phyloP scores from a whole-genome alignment of 2,797 vertebrate species.

The Myotis vivesi region DNA sequence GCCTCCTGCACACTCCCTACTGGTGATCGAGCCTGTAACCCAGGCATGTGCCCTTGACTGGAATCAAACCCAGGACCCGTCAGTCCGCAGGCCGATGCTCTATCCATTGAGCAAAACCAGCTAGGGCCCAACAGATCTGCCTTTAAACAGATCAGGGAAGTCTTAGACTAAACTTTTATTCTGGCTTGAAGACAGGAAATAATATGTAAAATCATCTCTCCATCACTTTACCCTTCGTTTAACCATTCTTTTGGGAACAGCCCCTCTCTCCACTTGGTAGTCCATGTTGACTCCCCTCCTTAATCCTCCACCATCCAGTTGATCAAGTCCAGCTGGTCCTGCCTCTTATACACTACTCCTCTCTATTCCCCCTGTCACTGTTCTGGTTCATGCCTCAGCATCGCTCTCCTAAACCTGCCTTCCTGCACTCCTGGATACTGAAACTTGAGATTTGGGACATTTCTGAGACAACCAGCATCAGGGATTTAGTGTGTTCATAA shows the following conservation, averaged over 20 bases:
- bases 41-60: too few relatives aligned
- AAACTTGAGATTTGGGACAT: background rate
- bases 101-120: too few relatives aligned
- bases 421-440: background rate
- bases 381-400: background rate
- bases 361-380: background rate
- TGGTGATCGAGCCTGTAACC: too few relatives aligned
- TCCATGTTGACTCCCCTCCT: background rate
- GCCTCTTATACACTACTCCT: background rate
- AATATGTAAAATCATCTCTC: background rate
- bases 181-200: background rate
- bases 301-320: background rate
- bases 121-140: background rate
- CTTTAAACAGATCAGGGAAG: slow-evolving; percentile 3
- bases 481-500: background rate
- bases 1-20: too few relatives aligned
- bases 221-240: background rate
- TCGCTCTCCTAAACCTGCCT: background rate
- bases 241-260: background rate
- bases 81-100: too few relatives aligned
- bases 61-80: too few relatives aligned
- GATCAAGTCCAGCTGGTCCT: background rate
- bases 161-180: background rate
- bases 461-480: background rate
- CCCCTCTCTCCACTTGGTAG: background rate